Percentiles rank a stretch among this genome's conserved stretches.
Conservation (phyloP, 1,140 invertebrate species). For the Ectropis grisescens region DNA sequence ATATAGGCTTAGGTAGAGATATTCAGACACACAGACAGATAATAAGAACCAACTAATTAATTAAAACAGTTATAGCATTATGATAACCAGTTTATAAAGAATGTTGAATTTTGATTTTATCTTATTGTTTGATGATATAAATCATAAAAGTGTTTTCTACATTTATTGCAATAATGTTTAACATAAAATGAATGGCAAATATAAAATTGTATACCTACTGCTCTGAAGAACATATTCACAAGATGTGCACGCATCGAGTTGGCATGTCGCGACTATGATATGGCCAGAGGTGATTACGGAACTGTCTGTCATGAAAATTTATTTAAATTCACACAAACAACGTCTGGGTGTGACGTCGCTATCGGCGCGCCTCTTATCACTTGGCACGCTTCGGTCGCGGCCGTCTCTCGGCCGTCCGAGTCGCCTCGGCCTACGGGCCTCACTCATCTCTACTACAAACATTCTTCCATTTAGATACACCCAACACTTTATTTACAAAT, state of each 20-base stretch:
- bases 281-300: conserved; percentile 64
- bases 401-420: conserved; percentile 49
- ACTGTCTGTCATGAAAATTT: conserved; percentile 69
- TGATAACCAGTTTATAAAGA: too few relatives aligned
- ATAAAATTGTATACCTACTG: too few relatives aligned
- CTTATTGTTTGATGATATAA: too few relatives aligned
- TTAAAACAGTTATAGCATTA: too few relatives aligned
- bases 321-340: conserved; percentile 70
- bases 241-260: conserved; percentile 37
- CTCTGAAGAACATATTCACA: conserved; percentile 8
- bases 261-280: conserved; percentile 51
- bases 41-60: too few relatives aligned
- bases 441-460: conserved; percentile 41
- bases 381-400: conserved; percentile 64
- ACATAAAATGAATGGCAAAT: too few relatives aligned
- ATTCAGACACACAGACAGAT: too few relatives aligned
- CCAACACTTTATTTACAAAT: conserved; percentile 13
- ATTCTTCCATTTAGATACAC: conserved; percentile 24
- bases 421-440: conserved; percentile 42
- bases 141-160: too few relatives aligned
- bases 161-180: too few relatives aligned
- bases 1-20: too few relatives aligned
- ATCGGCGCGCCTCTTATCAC: conserved; percentile 67
- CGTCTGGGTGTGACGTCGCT: conserved; percentile 67
- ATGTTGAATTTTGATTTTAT: too few relatives aligned